Evolutionary conservation across 2,797 vertebrate species (phyloP).

Genomic region (Notamacropus eugenii): DNA sequence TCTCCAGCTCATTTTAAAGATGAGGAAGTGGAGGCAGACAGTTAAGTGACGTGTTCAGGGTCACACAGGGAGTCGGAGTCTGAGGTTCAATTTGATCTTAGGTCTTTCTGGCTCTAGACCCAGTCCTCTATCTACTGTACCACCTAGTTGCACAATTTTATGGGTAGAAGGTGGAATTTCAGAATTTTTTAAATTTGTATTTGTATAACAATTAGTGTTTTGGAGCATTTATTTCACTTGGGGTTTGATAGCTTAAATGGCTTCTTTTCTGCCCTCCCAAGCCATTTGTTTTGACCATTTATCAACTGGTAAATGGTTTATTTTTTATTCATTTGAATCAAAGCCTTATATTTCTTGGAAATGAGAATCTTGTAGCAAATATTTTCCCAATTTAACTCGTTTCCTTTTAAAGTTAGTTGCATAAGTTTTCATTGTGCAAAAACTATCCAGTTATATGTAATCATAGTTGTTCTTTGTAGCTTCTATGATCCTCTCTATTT

Average conservation of each 20-base stretch:
- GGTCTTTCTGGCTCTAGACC: background rate
- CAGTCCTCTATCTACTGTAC: background rate
- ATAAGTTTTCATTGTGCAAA: background rate
- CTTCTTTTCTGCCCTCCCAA: background rate
- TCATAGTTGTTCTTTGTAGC: background rate
- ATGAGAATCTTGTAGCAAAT: background rate
- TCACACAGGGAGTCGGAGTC: background rate
- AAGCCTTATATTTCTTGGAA: background rate
- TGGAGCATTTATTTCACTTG: background rate
- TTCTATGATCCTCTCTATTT: background rate
- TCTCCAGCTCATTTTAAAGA: background rate
- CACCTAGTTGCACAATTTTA: background rate
- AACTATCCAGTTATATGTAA: background rate
- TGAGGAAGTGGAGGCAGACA: background rate
- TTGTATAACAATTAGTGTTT: background rate
- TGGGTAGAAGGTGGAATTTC: background rate
- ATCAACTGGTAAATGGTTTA: background rate
- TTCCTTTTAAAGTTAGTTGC: background rate
- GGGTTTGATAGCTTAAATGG: background rate
- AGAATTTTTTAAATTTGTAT: background rate
- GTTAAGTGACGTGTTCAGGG: background rate
- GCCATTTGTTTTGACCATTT: background rate
- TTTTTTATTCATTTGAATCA: background rate
- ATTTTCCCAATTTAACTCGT: background rate
- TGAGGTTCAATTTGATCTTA: background rate